Percentiles rank a stretch among this genome's conserved stretches.
phyloP scores from a whole-genome alignment of 2,888 invertebrate genomes.

The Vannuccia rotundouncinata region DNA sequence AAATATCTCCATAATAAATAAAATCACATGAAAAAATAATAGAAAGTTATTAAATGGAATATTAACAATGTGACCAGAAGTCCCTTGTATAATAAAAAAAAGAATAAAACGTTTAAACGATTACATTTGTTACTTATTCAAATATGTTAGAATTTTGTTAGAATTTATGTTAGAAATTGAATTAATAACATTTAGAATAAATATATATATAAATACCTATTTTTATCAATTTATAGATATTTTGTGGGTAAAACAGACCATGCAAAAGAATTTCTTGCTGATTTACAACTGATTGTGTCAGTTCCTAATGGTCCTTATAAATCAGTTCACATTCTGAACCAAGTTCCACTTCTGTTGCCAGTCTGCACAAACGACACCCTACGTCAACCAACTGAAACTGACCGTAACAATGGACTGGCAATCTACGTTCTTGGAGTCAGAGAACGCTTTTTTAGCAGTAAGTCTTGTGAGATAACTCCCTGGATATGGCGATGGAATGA shows the following conservation, averaged over 20 bases:
- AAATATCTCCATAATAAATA: too few relatives aligned
- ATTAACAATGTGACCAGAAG: too few relatives aligned
- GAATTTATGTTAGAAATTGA: too few relatives aligned
- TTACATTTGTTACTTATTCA: neutral
- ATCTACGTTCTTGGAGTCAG: neutral
- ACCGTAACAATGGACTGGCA: neutral
- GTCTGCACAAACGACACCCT: neutral
- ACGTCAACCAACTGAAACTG: neutral
- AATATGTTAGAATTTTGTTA: too few relatives aligned
- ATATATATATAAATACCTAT: too few relatives aligned
- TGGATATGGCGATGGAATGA: neutral
- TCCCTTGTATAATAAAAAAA: too few relatives aligned
- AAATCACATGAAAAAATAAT: too few relatives aligned
- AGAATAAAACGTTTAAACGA: neutral
- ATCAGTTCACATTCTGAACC: neutral
- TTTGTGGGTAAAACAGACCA: neutral
- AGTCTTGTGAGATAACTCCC: neutral
- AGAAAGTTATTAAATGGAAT: too few relatives aligned
- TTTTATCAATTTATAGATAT: neutral
- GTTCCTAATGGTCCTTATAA: neutral
- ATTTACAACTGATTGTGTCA: neutral
- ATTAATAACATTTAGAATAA: too few relatives aligned
- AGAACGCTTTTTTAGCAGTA: neutral
- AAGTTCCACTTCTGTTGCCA: neutral
- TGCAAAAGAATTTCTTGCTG: neutral